Base-by-base conservation (phyloP, 1,140 invertebrate species). In the Drosophila setifemur region DNA sequence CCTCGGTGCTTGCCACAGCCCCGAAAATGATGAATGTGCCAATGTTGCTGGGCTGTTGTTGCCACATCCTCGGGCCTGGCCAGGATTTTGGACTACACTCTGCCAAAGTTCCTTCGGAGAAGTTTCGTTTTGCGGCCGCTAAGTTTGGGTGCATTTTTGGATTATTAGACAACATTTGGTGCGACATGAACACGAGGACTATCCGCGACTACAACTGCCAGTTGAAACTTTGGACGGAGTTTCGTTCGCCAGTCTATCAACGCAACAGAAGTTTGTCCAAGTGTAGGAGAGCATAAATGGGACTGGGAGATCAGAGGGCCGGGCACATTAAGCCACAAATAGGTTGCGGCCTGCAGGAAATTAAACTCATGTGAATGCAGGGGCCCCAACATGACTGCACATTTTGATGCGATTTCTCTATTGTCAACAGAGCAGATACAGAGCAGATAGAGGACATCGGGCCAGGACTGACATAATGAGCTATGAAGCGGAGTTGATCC, bases 11-110 rank as follows among this genome's bases (percentile, higher is more conserved):
- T n/a, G 39, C 31, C 28, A 12, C 23, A 45, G 74, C 25, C 40
- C 53, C 54, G 52, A 79, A 85, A 86, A 85, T 85, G 79, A 85
- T 85, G 79, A 85, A 85, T 85, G 79, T 85, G 79, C 79, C 79
- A 85, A 85, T 85, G 81, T 72, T 54, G 61, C 64, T 71, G 52
- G 63, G 52, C 76, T 58, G 33, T 7, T 37, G 76, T 79, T 64
- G 76, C 60, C 35, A 49, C 61, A 68, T 33, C 40, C 66, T 50
- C 19, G 57, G 42, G 25, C 60, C 52, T 43, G 69, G 60, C 52
- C 73, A 68, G 66, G 52, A 67, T 54, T 52, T 53, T 39, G 16
- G 33, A 29, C 55, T 79, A 86, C 81, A 86, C 81, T 74, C 42
- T 25, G 64, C 39, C 66, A 68, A 85, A 85, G 47, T 86, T 79